Evolutionary conservation across 2,888 invertebrate species (phyloP).

Genomic region (Calameuta filiformis): DNA sequence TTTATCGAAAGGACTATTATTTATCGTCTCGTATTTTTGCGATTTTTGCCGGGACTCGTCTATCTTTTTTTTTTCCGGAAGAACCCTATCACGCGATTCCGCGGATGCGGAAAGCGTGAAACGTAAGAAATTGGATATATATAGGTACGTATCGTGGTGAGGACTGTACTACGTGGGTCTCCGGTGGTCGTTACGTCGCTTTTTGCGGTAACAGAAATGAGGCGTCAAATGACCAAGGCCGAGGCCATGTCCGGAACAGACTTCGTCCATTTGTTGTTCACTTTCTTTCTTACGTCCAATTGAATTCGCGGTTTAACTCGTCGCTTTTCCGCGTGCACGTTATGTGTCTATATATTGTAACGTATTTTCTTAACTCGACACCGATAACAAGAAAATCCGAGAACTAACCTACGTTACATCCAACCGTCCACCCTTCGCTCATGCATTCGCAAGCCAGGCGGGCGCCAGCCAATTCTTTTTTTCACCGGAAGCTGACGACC

Average conservation of each 20-base stretch:
- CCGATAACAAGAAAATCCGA: too few relatives aligned
- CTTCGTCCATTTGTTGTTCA: slow-evolving; percentile 48
- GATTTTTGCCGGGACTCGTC: neutral
- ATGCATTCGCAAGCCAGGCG: too few relatives aligned
- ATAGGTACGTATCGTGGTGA: neutral
- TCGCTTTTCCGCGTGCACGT: neutral
- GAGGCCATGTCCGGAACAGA: slow-evolving; percentile 40
- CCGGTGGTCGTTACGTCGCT: slow-evolving; percentile 40
- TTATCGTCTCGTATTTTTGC: neutral
- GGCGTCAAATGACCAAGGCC: slow-evolving; percentile 51
- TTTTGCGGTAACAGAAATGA: slow-evolving; percentile 48
- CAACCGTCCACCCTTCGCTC: too few relatives aligned
- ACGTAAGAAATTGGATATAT: neutral
- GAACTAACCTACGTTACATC: too few relatives aligned
- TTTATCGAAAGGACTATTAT: neutral
- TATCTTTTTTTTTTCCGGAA: neutral
- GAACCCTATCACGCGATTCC: neutral
- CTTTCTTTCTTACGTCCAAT: slow-evolving; percentile 50
- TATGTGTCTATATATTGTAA: neutral
- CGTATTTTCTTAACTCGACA: too few relatives aligned
- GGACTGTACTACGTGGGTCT: slow-evolving; percentile 31
- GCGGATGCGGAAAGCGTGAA: neutral
- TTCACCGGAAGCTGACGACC: too few relatives aligned
- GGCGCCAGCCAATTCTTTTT: too few relatives aligned
- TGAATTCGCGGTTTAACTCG: slow-evolving; percentile 44